Conservation (phyloP, 2,797 vertebrate genomes). For the Catostomus latipinnis region DNA sequence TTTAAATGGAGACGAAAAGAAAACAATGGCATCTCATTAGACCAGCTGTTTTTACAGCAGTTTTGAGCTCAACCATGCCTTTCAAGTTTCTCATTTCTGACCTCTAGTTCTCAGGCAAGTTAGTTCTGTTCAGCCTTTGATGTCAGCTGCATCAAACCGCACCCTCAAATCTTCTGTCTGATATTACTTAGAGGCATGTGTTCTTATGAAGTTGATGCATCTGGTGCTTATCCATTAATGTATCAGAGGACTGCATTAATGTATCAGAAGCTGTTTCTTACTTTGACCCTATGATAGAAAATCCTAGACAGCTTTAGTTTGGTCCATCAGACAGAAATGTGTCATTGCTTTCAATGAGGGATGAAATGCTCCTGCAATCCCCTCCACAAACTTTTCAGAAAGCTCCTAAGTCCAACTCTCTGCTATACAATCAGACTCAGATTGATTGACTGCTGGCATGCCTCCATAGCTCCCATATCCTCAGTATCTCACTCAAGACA, state of each 20-base stretch:
- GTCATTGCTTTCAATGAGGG: constrained; percentile 33
- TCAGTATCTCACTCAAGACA: constrained; percentile 9
- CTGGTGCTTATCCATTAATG: neutral
- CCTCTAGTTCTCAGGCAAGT: neutral
- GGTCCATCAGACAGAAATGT: constrained; percentile 21
- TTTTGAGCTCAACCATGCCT: constrained; percentile 2
- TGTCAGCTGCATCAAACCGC: neutral
- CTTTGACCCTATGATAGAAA: neutral
- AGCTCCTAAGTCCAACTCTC: constrained; percentile 34
- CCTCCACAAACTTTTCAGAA: constrained; percentile 2
- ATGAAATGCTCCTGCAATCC: constrained; percentile 23
- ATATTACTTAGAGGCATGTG: neutral
- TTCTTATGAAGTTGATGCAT: constrained; percentile 1
- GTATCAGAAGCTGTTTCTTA: neutral
- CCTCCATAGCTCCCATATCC: constrained; percentile 23
- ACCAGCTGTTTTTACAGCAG: constrained; percentile 20
- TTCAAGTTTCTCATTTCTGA: neutral
- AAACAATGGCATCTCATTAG: constrained; percentile 26
- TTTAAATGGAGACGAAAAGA: constrained; percentile 13
- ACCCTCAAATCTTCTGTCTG: neutral
- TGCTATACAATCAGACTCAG: constrained; percentile 27
- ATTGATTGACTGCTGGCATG: constrained; percentile 39
- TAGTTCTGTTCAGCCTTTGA: neutral
- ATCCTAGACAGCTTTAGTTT: constrained; percentile 1
- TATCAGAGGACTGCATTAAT: neutral